Evolutionary conservation across 1,140 invertebrate genomes (phyloP).

Genomic region (Colletes gigas): DNA sequence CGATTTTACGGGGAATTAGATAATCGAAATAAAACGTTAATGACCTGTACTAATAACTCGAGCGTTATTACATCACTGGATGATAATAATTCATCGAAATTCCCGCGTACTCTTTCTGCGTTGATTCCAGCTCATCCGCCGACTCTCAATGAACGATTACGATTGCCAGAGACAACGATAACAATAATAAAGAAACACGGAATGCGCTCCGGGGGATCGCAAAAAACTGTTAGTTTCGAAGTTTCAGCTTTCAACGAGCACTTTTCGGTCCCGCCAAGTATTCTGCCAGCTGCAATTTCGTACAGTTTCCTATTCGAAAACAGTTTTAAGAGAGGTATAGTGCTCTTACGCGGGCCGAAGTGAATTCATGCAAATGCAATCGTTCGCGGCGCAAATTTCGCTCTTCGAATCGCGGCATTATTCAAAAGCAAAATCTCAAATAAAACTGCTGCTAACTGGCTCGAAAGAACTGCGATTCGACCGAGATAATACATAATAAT

Average conservation of each 20-base stretch:
- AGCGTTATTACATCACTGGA: constrained; percentile 27
- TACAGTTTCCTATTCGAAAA: constrained; percentile 9
- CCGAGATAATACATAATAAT: no score
- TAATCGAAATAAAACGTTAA: constrained; percentile 34
- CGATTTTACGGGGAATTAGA: constrained; percentile 30
- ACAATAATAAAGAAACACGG: constrained; percentile 23
- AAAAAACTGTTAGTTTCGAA: constrained; percentile 7
- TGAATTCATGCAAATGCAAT: constrained; percentile 6
- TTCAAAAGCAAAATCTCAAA: not conserved
- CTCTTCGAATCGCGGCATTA: not conserved
- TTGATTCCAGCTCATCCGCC: not conserved
- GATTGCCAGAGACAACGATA: constrained; percentile 18
- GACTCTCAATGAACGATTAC: not conserved
- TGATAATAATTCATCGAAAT: constrained; percentile 31
- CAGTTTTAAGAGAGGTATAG: not conserved
- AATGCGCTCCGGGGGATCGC: not conserved
- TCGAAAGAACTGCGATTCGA: no score
- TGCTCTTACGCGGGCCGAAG: not conserved
- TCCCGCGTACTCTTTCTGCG: not conserved
- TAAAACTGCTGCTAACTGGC: not conserved
- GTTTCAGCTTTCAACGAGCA: not conserved
- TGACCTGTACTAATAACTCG: constrained; percentile 30
- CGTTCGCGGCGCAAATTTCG: not conserved
- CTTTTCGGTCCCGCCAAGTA: not conserved
- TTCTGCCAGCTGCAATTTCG: constrained; percentile 1